These are phyloP conservation scores for Rafetus swinhoei DNA, from an alignment of 2,113 vertebrate genomes.

Conservation along the genomic window DNA sequence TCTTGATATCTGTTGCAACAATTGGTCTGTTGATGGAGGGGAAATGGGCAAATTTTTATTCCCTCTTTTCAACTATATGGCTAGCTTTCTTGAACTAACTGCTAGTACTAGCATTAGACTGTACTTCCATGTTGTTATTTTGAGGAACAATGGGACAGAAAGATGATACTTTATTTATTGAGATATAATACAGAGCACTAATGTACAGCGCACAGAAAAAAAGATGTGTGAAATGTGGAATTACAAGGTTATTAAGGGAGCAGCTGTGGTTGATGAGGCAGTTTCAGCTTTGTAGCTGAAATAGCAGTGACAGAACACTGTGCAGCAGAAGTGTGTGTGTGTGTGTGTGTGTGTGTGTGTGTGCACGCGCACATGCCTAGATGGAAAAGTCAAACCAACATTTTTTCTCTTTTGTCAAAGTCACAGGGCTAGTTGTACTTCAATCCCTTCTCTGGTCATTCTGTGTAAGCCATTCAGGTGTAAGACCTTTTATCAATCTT, in stretches of 20 bases:
- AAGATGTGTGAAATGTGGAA: conserved; percentile 6
- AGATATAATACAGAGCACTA: neutral
- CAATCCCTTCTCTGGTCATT: neutral
- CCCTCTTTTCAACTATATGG: neutral
- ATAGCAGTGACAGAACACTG: neutral
- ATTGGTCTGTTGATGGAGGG: neutral
- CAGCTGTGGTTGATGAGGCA: neutral
- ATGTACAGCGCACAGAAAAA: neutral
- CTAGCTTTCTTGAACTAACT: neutral
- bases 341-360: too few species aligned
- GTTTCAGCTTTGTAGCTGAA: conserved; percentile 17
- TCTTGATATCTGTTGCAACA: neutral
- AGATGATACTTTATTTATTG: neutral
- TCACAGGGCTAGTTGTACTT: neutral
- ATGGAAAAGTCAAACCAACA: neutral
- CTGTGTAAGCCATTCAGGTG: neutral
- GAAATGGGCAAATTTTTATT: neutral
- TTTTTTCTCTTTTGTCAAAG: neutral
- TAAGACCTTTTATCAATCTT: neutral
- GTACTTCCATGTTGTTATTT: neutral
- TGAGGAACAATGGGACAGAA: conserved; percentile 14
- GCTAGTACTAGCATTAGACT: neutral
- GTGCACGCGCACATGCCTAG: neutral
- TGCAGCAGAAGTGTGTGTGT: neutral
- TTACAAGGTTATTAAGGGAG: neutral